Conservation (phyloP, 2,113 vertebrate genomes). For the Poecile atricapillus region DNA sequence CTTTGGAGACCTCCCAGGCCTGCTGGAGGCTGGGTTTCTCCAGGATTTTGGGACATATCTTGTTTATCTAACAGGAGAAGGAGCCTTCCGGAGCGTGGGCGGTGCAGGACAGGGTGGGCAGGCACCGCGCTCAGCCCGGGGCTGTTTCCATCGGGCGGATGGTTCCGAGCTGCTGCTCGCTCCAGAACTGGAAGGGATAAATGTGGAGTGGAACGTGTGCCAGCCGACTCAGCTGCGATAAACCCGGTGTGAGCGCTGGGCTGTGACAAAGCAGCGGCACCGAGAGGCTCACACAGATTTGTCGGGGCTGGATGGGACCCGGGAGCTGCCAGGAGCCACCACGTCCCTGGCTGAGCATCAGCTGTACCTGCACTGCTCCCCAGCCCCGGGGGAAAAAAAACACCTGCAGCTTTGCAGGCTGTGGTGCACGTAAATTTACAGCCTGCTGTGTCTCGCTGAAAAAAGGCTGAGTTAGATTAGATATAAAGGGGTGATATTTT, state of each 20-base stretch:
- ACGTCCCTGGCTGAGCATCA: fast-evolving
- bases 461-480: not conserved
- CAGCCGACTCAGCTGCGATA: not conserved
- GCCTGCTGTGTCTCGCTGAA: not conserved
- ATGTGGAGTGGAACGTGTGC: fast-evolving
- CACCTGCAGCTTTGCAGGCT: not conserved
- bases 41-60: not conserved
- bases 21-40: not conserved
- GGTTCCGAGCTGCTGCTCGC: not conserved
- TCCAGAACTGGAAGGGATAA: not conserved
- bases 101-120: fast-evolving
- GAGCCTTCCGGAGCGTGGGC: not conserved
- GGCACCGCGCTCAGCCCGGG: not conserved
- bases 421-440: not conserved
- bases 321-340: not conserved
- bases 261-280: not conserved
- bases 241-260: not conserved
- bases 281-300: not conserved
- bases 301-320: not conserved
- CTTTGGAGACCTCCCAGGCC: not conserved
- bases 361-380: not conserved
- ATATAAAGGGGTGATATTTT: not conserved
- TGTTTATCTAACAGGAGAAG: not conserved
- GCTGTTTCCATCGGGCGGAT: not conserved
- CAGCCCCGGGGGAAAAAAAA: not conserved